Evolutionary conservation across 37 sponge, comb jelly and placozoan species (phyloP).

Genomic region (Bolinopsis microptera): DNA sequence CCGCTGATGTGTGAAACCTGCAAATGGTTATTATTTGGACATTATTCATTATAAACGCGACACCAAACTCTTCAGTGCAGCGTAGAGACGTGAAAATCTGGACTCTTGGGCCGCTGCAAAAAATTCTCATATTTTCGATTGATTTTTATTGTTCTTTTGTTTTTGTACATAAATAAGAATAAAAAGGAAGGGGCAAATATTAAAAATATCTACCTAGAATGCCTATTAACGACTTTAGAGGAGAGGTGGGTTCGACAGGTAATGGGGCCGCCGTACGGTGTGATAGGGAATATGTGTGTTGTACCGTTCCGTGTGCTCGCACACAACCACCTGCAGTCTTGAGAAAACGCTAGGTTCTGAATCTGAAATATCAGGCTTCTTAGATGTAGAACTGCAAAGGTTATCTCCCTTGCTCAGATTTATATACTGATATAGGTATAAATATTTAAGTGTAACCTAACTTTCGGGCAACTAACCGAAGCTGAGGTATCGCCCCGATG

Average conservation of each 20-base stretch:
- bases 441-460: too few species aligned
- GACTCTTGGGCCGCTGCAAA: too few species aligned
- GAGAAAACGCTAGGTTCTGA: conserved; percentile 79
- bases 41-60: not conserved
- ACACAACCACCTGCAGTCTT: conserved; percentile 89
- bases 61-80: too few species aligned
- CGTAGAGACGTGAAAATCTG: too few species aligned
- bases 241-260: conserved; percentile 81
- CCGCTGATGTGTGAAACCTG: conserved; percentile 95
- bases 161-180: too few species aligned
- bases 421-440: too few species aligned
- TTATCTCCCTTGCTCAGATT: too few species aligned
- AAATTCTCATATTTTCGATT: too few species aligned
- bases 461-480: conserved; percentile 78
- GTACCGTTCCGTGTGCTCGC: conserved; percentile 87
- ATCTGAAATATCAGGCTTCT: conserved; percentile 68
- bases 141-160: too few species aligned
- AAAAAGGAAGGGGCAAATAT: too few species aligned
- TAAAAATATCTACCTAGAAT: conserved; percentile 46
- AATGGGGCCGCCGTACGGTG: conserved; percentile 88
- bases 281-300: conserved; percentile 91
- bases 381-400: not conserved
- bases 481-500: conserved; percentile 87
- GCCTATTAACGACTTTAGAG: conserved; percentile 80
- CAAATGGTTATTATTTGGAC: not conserved